Evolutionary conservation across 2,888 invertebrate genomes (phyloP), one percentile per base, ranked within the genome.

Genomic region (Iselma pallidipennis): DNA sequence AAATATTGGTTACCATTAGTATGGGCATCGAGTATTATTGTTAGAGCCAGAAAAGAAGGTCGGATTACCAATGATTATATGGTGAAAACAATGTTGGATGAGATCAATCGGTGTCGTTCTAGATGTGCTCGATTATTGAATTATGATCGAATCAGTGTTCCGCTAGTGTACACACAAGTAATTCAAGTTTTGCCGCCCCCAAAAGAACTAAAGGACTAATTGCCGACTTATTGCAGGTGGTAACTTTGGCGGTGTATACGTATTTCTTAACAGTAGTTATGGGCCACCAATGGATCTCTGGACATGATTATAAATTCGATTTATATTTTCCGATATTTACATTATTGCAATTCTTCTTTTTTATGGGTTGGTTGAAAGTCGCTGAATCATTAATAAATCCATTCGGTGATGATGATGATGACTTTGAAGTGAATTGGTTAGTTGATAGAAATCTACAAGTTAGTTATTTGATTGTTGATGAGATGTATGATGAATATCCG

Each of bases 241-340:
- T 96, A 12, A 96, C 96, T 0, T 85, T 96, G 77, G 94, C 95
- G 10, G 95, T 95, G n/a, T 96, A 96, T 80, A 92, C 93, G n/a
- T 97, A 94, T 81, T 96, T 96, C 80, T 83, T 95, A 58, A 92
- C 95, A 3, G 90, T 92, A 55, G 87, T 95, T 12, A 88, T 96
- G 86, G 95, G 94, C 14, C 89, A 95, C 69, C 96, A 96, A 78
- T 95, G 93, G 91, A 85, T 92, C 0, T 89, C 90, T 57, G 78
- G 80, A 37, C 80, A 86, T 81, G 70, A 78, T 19, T 88, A 87
- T 77, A 87, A 84, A 69, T 89, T 95, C 74, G 95, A 96, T 81
- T 83, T 94, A 48, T 95, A 95, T 77, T 91, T 96, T 78, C 96
- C 96, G 0, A 85, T 96, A 72, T 96, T 96, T 79, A 93, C 92